These are phyloP conservation scores for Gorsachius magnificus DNA, from an alignment of 2,797 vertebrate species.

Conservation along the genomic window DNA sequence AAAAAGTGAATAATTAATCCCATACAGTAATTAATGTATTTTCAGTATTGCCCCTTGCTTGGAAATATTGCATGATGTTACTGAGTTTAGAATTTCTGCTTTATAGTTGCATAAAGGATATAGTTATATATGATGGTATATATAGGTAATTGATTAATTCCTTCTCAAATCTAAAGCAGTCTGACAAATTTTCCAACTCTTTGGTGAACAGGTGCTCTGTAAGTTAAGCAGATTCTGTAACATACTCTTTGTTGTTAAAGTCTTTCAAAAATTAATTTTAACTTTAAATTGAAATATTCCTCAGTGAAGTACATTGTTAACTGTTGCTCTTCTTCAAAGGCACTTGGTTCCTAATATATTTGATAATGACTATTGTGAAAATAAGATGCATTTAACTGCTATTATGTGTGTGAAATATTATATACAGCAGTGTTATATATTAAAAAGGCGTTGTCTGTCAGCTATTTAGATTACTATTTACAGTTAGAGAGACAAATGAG, in stretches of 20 bases:
- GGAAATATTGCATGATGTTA: not conserved
- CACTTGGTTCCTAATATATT: not conserved
- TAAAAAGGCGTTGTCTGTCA: not conserved
- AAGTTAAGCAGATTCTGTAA: not conserved
- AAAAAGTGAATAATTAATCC: not conserved
- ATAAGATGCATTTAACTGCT: not conserved
- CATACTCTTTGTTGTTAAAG: not conserved
- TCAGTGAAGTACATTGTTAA: not conserved
- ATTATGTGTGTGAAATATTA: not conserved
- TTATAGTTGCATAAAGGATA: not conserved
- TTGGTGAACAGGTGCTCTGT: not conserved
- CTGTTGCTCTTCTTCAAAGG: not conserved
- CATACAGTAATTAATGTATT: not conserved
- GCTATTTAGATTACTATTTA: not conserved
- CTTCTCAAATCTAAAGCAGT: not conserved
- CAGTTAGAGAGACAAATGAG: not conserved
- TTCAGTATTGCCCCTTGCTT: not conserved
- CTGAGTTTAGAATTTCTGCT: not conserved
- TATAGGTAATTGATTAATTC: not conserved
- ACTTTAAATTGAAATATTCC: not conserved
- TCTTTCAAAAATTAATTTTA: not conserved
- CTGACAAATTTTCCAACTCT: not conserved
- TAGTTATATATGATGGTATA: not conserved
- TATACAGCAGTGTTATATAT: not conserved
- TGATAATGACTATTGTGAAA: not conserved